These are phyloP conservation scores for Euleptes europaea DNA, from an alignment of 2,113 vertebrate genomes.

Conservation along the genomic window DNA sequence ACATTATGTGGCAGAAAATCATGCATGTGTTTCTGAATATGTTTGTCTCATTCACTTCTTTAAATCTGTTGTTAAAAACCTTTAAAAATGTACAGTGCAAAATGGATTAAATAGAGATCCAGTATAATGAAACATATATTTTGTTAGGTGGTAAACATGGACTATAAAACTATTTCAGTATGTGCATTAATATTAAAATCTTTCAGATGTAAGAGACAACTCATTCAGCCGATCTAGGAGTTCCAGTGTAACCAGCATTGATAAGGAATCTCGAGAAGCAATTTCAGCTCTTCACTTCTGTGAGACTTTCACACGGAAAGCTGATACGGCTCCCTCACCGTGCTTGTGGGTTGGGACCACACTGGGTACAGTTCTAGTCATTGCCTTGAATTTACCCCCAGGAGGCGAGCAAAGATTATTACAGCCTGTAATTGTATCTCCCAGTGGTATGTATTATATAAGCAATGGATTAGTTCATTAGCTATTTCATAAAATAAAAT, in stretches of 20 bases:
- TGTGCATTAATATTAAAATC: conserved; percentile 47
- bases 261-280: conserved; percentile 93
- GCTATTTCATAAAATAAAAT: accelerated
- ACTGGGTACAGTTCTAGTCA: conserved; percentile 88
- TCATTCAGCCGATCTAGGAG: conserved; percentile 98
- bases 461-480: not conserved
- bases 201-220: conserved; percentile 96
- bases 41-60: not conserved
- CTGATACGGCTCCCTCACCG: conserved; percentile 83
- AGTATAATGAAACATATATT: not conserved
- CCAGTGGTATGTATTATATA: conserved; percentile 84
- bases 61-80: not conserved
- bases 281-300: conserved; percentile 93
- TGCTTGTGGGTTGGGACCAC: conserved; percentile 95
- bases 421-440: conserved; percentile 93
- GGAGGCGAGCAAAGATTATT: conserved; percentile 94
- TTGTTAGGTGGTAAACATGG: not conserved
- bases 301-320: conserved; percentile 90
- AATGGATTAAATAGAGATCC: not conserved
- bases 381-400: conserved; percentile 89
- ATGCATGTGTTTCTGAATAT: not conserved
- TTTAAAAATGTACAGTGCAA: not conserved
- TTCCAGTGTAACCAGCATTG: conserved; percentile 98
- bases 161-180: not conserved
- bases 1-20: not conserved